Conservation (phyloP, 1,140 invertebrate species). For the Lordiphosa clarofinis region DNA sequence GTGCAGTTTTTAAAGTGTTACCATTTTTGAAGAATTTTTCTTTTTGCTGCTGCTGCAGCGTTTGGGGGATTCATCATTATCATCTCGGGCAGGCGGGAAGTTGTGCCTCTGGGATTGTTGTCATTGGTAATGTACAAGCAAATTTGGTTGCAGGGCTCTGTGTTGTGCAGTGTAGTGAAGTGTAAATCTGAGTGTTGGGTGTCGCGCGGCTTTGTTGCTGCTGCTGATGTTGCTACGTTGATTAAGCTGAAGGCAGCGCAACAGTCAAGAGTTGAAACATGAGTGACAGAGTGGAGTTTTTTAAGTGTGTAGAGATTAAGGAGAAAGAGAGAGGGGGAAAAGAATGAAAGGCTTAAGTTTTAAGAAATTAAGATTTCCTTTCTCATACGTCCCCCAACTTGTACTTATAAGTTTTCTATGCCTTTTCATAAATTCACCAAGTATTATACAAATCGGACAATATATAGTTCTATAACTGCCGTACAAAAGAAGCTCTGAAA, state of each 20-base stretch:
- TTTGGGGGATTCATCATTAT: slow-evolving; percentile 49
- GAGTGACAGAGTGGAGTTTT: slow-evolving; percentile 1
- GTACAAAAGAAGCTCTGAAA: too few species aligned
- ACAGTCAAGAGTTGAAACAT: slow-evolving; percentile 5
- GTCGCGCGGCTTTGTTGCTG: slow-evolving; percentile 1
- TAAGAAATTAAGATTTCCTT: too few species aligned
- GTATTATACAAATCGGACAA: too few species aligned
- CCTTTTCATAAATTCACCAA: too few species aligned
- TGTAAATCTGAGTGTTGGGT: slow-evolving; percentile 41
- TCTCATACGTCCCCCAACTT: too few species aligned
- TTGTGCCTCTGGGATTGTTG: slow-evolving; percentile 23
- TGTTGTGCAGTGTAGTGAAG: slow-evolving; percentile 38
- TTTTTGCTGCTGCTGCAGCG: slow-evolving; percentile 21
- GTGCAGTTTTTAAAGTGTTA: slow-evolving; percentile 47
- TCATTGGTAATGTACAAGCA: slow-evolving; percentile 47
- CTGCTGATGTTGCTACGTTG: slow-evolving; percentile 17
- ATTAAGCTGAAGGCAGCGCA: slow-evolving; percentile 26
- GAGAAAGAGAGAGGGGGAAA: neutral
- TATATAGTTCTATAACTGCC: too few species aligned
- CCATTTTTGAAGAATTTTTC: slow-evolving; percentile 32
- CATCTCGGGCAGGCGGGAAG: slow-evolving; percentile 19
- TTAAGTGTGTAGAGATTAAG: slow-evolving; percentile 1
- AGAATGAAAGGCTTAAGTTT: too few species aligned
- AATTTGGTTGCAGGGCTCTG: slow-evolving; percentile 22
- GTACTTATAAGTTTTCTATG: too few species aligned